Evolutionary conservation across 2,888 invertebrate genomes (phyloP).

Genomic region (Marronus borbonicus): DNA sequence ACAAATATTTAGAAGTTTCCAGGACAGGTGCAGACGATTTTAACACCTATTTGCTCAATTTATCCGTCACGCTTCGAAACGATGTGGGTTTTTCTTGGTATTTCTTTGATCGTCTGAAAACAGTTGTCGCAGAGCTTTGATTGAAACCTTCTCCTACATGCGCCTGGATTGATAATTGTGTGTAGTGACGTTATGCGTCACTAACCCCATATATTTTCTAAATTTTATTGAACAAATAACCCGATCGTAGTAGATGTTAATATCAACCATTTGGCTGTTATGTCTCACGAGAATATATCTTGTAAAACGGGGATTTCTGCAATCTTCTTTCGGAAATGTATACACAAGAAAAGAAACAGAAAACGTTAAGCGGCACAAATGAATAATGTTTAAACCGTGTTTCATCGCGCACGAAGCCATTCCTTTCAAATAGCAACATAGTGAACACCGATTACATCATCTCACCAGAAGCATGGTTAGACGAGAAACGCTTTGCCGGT

Average conservation of each 20-base stretch:
- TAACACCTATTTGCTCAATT: constrained; percentile 34
- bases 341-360: neutral
- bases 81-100: constrained; percentile 1
- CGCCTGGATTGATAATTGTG: neutral
- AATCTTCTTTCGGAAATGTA: no score
- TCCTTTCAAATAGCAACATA: constrained; percentile 11
- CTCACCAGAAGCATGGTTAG: constrained; percentile 21
- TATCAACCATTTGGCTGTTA: neutral
- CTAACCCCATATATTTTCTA: no score
- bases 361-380: constrained; percentile 5
- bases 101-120: constrained; percentile 20
- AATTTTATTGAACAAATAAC: neutral
- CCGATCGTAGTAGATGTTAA: constrained; percentile 2
- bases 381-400: constrained; percentile 9
- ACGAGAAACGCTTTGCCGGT: constrained; percentile 33
- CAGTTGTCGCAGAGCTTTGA: constrained; percentile 13
- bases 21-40: constrained; percentile 24
- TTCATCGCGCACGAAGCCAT: constrained; percentile 26
- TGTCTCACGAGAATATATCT: no score
- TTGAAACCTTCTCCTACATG: constrained; percentile 7
- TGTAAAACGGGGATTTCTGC: no score
- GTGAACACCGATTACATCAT: constrained; percentile 26
- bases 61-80: constrained; percentile 1
- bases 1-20: constrained; percentile 40
- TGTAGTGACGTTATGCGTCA: neutral